Conservation (phyloP, 2,797 vertebrate genomes). For the Spinibarbus caldwelli region DNA sequence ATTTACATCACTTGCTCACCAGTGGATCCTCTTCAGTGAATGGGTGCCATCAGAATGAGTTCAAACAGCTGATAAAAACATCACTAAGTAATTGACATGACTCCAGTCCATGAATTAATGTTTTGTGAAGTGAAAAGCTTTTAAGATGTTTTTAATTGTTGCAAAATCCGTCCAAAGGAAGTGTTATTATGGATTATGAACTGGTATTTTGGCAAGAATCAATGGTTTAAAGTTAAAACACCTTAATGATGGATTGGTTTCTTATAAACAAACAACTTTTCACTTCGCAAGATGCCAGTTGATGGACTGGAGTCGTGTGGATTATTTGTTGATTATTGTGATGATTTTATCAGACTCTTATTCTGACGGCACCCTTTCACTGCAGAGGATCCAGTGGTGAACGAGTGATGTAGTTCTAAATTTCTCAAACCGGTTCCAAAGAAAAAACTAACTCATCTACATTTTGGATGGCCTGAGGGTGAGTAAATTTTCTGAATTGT, state of each 20-base stretch:
- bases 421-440: neutral
- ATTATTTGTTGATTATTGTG: neutral
- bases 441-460: neutral
- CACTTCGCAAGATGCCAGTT: neutral
- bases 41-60: neutral
- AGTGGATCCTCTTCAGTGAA: neutral
- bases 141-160: neutral
- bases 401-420: neutral
- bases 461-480: neutral
- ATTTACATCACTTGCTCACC: neutral
- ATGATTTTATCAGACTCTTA: neutral
- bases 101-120: neutral
- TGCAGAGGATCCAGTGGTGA: neutral
- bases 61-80: neutral
- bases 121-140: neutral
- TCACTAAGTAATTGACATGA: neutral
- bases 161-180: neutral
- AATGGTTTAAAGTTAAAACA: no score
- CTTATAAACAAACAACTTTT: neutral
- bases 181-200: neutral
- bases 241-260: neutral
- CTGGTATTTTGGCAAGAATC: no score
- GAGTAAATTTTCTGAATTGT: neutral
- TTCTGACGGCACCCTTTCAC: neutral
- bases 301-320: neutral